Evolutionary conservation across 1,140 invertebrate genomes (phyloP).

Genomic region (Zaprionus africanus): DNA sequence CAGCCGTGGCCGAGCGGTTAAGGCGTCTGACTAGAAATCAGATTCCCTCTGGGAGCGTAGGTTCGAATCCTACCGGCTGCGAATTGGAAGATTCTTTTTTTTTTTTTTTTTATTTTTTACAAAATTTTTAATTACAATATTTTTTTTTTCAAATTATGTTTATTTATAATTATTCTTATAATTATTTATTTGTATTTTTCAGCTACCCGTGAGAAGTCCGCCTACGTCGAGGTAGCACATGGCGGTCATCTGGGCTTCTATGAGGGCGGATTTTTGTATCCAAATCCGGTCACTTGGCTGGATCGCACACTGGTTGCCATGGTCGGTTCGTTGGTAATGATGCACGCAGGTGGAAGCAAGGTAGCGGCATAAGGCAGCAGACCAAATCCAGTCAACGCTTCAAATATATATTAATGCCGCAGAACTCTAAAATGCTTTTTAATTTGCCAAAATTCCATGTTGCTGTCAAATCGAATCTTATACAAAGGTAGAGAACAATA

Average conservation of each 20-base stretch:
- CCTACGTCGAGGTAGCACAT: conserved; percentile 93
- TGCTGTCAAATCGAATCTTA: conserved; percentile 58
- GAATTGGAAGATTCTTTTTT: conserved; percentile 58
- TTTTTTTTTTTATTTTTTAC: neutral
- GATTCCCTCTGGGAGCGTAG: conserved; percentile 93
- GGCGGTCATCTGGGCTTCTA: conserved; percentile 97
- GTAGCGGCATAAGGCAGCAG: conserved; percentile 35
- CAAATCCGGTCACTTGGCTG: conserved; percentile 95
- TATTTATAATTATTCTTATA: neutral
- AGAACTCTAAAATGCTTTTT: conserved; percentile 48
- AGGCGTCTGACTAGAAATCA: conserved; percentile 94
- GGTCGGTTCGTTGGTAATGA: conserved; percentile 87
- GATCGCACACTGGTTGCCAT: conserved; percentile 92
- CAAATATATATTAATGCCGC: conserved; percentile 20
- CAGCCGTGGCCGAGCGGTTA: conserved; percentile 94
- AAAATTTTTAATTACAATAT: neutral
- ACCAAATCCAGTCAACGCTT: neutral
- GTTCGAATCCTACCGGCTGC: conserved; percentile 94
- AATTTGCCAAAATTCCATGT: conserved; percentile 67
- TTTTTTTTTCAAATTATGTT: conserved; percentile 85
- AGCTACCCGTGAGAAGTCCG: conserved; percentile 88
- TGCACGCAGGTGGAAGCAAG: conserved; percentile 67
- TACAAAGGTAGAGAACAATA: conserved; percentile 35
- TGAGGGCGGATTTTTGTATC: conserved; percentile 93
- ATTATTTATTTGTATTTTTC: conserved; percentile 32